These are phyloP conservation scores for Colius striatus DNA, from an alignment of 2,113 vertebrate genomes.

Conservation along the genomic window DNA sequence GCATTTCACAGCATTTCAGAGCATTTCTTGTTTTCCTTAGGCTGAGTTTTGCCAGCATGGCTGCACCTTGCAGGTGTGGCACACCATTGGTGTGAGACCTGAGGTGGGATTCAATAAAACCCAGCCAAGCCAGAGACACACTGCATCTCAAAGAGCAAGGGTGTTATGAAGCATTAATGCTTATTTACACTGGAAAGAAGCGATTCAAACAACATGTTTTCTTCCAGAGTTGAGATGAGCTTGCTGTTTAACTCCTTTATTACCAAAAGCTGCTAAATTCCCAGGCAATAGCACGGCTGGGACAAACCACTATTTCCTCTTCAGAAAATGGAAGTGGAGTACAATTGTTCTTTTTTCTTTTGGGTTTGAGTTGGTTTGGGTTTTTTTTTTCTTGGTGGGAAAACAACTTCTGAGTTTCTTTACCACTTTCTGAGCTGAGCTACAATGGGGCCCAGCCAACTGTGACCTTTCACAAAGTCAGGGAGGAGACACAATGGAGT, in stretches of 20 bases:
- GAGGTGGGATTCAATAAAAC: neutral
- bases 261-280: neutral
- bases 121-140: slow-evolving; percentile 5
- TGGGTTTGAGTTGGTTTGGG: neutral
- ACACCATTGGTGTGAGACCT: neutral
- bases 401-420: slow-evolving; percentile 28
- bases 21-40: neutral
- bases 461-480: neutral
- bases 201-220: neutral
- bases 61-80: neutral
- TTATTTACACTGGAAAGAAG: slow-evolving; percentile 12
- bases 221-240: neutral
- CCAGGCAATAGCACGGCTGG: neutral
- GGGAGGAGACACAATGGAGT: neutral
- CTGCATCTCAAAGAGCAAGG: neutral
- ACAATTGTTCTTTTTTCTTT: neutral
- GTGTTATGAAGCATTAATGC: neutral
- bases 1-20: neutral
- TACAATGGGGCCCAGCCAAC: neutral
- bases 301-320: slow-evolving; percentile 25
- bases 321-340: slow-evolving; percentile 20
- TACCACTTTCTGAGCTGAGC: slow-evolving; percentile 2
- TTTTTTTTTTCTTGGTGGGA: neutral
- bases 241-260: slow-evolving; percentile 17
- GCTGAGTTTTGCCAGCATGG: neutral